Evolutionary conservation across 2,113 vertebrate genomes (phyloP), one percentile per base, ranked within the genome.

Genomic region (Hypocryptadius cinnamomeus): DNA sequence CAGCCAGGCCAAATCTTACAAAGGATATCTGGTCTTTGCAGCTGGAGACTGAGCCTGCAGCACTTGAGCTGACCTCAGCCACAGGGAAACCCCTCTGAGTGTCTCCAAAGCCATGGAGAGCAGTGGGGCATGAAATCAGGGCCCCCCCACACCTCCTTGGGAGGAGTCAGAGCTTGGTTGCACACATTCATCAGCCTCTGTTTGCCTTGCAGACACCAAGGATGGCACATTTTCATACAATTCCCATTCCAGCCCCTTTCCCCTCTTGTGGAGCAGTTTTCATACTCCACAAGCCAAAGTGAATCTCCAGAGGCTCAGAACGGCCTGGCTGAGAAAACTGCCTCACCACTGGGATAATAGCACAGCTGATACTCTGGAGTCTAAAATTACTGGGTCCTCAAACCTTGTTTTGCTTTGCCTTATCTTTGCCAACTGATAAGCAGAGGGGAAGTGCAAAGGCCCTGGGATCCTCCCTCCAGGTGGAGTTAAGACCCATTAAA

Each of bases 201-300:
- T 20, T 27, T 17, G 16, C 77, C 59, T 64, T 15, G 3, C 71
- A 64, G 61, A 10, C 20, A 20, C 66, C 20, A 42, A 11, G 51
- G n/a, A 18, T 0, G 1, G 28, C 45, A 50, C 4, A 21, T 31
- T 54, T 48, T n/a, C 5, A 1, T 6, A 5, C 5, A 2, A 10
- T n/a, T 71, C 59, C 60, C 15, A 57, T 10, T 35, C 35, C 60
- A 85, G 33, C 12, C 53, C 47, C 13, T 74, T 51, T 12, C 24
- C 23, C 20, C 16, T 13, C 20, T 51, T 12, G 3, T 30, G 56
- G 22, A 71, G 6, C 60, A 59, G 56, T 51, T 85, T 80, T 42
- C 30, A 15, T 2, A 13, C 15, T 56, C 27, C 61, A 23, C 30
- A 44, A 64, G 19, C 27, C 66, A 51, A 79, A 71, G 31, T 2